A percentile compares a stretch with the other conserved stretches of the same genome.
These are phyloP conservation scores for Coregonus clupeaformis DNA, from an alignment of 2,113 vertebrate genomes.

Conservation along the genomic window DNA sequence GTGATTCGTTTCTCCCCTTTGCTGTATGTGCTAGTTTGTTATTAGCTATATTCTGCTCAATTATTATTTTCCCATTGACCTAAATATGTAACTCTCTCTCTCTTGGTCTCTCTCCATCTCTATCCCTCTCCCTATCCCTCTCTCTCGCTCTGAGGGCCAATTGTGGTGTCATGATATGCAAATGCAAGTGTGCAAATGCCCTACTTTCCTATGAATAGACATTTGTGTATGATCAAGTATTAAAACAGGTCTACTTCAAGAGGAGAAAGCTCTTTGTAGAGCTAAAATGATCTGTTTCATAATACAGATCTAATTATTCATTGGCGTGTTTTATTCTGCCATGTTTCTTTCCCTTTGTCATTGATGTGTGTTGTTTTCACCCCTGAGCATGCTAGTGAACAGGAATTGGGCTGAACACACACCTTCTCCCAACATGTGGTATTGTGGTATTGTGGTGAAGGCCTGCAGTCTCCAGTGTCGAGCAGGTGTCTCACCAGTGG, in stretches of 20 bases:
- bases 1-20: neutral
- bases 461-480: neutral
- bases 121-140: neutral
- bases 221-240: slow-evolving; percentile 28
- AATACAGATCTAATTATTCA: neutral
- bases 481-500: neutral
- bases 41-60: slow-evolving; percentile 11
- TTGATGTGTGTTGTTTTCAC: neutral
- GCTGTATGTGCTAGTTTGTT: slow-evolving; percentile 4
- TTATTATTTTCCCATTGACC: slow-evolving; percentile 12
- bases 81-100: neutral
- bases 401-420: neutral
- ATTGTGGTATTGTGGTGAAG: no score
- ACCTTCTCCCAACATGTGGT: neutral
- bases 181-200: slow-evolving; percentile 44
- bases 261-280: slow-evolving; percentile 17
- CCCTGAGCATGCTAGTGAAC: neutral
- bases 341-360: neutral
- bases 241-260: slow-evolving; percentile 29
- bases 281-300: slow-evolving; percentile 25
- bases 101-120: neutral
- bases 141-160: slow-evolving; percentile 42
- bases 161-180: slow-evolving; percentile 41
- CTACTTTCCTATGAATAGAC: slow-evolving; percentile 62
- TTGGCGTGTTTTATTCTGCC: neutral